These are phyloP conservation scores for Serranus cabrilla DNA, from an alignment of 2,797 vertebrate genomes.

Conservation along the genomic window DNA sequence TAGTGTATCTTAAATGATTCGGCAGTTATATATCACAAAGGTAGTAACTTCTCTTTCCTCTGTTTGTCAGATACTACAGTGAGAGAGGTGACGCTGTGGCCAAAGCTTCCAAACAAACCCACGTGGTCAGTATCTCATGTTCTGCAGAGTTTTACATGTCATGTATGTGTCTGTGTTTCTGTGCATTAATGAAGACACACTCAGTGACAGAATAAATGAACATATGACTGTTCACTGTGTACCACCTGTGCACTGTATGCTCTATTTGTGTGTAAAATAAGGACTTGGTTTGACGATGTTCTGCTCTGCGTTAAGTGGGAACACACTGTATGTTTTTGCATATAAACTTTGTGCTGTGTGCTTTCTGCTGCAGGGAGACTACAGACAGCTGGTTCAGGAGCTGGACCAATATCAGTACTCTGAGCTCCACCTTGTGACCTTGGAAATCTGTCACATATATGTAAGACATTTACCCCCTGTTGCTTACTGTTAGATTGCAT, in stretches of 20 bases:
- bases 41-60: constrained; percentile 1
- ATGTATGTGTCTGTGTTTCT: background rate
- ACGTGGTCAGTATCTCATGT: constrained; percentile 88
- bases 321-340: background rate
- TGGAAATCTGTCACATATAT: constrained; percentile 91
- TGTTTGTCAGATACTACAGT: constrained; percentile 88
- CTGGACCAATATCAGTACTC: constrained; percentile 90
- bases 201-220: background rate
- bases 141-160: background rate
- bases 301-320: background rate
- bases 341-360: constrained; percentile 2
- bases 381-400: constrained; percentile 91
- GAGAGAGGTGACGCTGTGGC: constrained; percentile 93
- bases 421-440: constrained; percentile 89
- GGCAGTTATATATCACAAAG: background rate
- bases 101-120: constrained; percentile 91
- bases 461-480: constrained; percentile 74
- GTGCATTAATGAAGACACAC: background rate
- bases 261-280: constrained; percentile 8
- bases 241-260: background rate
- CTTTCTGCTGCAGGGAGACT: constrained; percentile 87
- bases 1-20: background rate
- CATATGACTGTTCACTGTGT: background rate
- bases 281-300: background rate
- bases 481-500: background rate